Conservation (phyloP, 1,140 invertebrate genomes). For the Zaprionus taronus region DNA sequence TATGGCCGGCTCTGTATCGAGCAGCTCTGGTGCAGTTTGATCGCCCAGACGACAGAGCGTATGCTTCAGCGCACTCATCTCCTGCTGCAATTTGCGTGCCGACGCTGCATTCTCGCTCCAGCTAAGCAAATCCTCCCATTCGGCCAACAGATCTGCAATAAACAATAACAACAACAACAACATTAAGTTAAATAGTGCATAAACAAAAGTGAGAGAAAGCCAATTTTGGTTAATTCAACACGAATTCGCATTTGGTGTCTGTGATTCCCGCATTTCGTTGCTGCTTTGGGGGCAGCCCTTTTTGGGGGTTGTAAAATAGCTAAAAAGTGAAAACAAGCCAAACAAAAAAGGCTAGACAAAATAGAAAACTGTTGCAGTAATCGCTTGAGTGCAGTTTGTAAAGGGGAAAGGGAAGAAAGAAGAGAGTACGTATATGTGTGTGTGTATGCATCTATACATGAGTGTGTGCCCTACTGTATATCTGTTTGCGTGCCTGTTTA, state of each 20-base stretch:
- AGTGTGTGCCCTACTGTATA: not conserved
- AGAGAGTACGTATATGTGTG: not conserved
- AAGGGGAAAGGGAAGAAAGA: not conserved
- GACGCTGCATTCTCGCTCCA: conserved; percentile 84
- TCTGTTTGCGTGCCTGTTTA: conserved; percentile 2
- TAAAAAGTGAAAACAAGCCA: conserved; percentile 57
- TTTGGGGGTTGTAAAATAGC: conserved; percentile 44
- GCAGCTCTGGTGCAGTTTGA: conserved; percentile 62
- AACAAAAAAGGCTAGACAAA: conserved; percentile 39
- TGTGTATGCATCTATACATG: not conserved
- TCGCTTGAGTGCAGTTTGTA: conserved; percentile 20
- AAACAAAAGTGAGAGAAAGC: conserved; percentile 52
- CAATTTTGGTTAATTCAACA: conserved; percentile 18
- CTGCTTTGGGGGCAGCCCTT: conserved; percentile 41
- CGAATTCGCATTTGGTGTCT: conserved; percentile 15
- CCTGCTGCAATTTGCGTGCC: conserved; percentile 80
- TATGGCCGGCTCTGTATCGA: conserved; percentile 83
- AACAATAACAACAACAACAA: not conserved
- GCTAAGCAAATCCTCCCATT: conserved; percentile 80
- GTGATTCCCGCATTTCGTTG: conserved; percentile 19
- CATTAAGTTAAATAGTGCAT: conserved; percentile 41
- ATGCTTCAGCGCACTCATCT: conserved; percentile 78
- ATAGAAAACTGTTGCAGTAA: conserved; percentile 39
- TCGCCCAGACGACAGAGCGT: conserved; percentile 70
- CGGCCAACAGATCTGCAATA: conserved; percentile 76